Percentiles rank a stretch among this genome's conserved stretches.
phyloP scores from a whole-genome alignment of 2,888 invertebrate species.

The Acronicta psi region DNA sequence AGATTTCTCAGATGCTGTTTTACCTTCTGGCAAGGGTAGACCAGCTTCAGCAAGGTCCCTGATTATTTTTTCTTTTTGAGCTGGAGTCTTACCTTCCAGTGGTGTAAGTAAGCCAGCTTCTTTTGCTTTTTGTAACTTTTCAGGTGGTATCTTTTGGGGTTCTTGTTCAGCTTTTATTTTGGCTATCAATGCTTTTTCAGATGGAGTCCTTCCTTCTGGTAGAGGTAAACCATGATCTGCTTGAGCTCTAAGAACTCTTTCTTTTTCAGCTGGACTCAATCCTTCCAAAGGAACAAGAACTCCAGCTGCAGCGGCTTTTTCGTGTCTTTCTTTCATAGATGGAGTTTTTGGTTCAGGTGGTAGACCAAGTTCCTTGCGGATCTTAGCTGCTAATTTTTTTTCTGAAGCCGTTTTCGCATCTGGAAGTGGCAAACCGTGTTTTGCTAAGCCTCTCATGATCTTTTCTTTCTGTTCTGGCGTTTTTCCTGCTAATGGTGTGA shows the following conservation, averaged over 20 bases:
- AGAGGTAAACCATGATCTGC: constrained; percentile 20
- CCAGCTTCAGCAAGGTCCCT: constrained; percentile 6
- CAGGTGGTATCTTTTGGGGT: constrained; percentile 4
- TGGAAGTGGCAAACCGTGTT: constrained; percentile 55
- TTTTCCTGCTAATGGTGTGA: constrained; percentile 56
- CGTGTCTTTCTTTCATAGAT: constrained; percentile 48
- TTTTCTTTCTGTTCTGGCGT: constrained; percentile 54
- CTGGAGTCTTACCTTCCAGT: constrained; percentile 5
- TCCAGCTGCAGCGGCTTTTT: constrained; percentile 52
- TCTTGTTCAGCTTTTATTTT: constrained; percentile 9
- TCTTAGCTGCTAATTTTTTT: constrained; percentile 30
- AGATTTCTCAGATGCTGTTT: constrained; percentile 14
- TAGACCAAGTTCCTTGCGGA: constrained; percentile 47
- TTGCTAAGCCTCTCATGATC: constrained; percentile 51
- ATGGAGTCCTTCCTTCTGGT: constrained; percentile 35
- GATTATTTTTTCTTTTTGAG: constrained; percentile 15
- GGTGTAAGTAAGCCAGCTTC: constrained; percentile 10
- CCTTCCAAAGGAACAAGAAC: constrained; percentile 48
- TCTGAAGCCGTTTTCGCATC: constrained; percentile 56
- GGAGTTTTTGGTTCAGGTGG: constrained; percentile 55
- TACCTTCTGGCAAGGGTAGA: constrained; percentile 11
- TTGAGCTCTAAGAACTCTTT: constrained; percentile 22
- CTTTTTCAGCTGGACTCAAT: constrained; percentile 50
- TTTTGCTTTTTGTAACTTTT: constrained; percentile 10
- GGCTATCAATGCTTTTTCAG: constrained; percentile 24